phyloP scores from a whole-genome alignment of 1,140 invertebrate genomes.

The Theocolax elegans region DNA sequence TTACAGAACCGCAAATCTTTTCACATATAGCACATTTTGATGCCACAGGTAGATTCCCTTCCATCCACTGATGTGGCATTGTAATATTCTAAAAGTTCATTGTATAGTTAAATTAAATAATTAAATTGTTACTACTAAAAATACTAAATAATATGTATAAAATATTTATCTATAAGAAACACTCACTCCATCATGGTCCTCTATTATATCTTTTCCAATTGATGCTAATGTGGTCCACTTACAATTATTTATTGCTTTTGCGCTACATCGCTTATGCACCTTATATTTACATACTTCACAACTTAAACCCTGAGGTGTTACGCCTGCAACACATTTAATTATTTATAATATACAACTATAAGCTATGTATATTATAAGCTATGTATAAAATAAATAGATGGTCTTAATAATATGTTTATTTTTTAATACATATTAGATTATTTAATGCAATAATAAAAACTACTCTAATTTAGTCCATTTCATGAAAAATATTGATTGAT shows the following conservation, averaged over 20 bases:
- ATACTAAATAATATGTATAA: too few species aligned
- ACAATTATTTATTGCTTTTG: conserved; percentile 92
- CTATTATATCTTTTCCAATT: conserved; percentile 92
- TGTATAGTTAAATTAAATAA: too few species aligned
- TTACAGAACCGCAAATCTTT: conserved; percentile 95
- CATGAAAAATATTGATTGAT: too few species aligned
- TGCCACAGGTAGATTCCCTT: conserved; percentile 95
- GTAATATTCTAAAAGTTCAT: conserved; percentile 84
- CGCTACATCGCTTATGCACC: conserved; percentile 92
- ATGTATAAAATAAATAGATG: not conserved
- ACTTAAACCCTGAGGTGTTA: conserved; percentile 92
- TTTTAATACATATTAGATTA: too few species aligned
- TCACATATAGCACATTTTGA: conserved; percentile 95
- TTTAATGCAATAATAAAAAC: not conserved
- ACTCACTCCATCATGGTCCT: conserved; percentile 90
- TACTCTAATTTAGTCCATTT: too few species aligned
- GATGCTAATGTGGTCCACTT: conserved; percentile 97
- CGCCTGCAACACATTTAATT: conserved; percentile 70
- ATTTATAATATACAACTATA: conserved; percentile 7
- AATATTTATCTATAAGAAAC: conserved; percentile 19
- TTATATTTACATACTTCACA: conserved; percentile 98
- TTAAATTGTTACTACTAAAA: not conserved
- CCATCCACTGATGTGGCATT: conserved; percentile 98
- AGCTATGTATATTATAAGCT: not conserved
- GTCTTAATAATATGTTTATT: not conserved